phyloP scores from a whole-genome alignment of 2,888 invertebrate genomes.

The Spilarctia lutea region DNA sequence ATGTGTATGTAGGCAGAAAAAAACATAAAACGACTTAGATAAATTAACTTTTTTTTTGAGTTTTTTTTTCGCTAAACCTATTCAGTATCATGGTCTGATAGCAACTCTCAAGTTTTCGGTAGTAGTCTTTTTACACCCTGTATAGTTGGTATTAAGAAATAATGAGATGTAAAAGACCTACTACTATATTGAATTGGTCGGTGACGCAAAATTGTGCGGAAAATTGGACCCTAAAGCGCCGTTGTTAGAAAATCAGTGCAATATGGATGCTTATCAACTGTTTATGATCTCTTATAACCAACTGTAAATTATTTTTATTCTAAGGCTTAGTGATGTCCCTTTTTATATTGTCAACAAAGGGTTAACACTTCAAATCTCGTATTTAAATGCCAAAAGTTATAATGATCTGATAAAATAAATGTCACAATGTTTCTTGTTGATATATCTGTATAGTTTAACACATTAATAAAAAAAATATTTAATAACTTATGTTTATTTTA shows the following conservation, averaged over 20 bases:
- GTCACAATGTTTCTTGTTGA: slow-evolving; percentile 38
- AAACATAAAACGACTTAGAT: no score
- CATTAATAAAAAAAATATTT: slow-evolving; percentile 38
- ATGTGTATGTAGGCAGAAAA: no score
- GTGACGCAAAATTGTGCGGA: slow-evolving; percentile 1
- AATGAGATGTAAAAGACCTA: neutral
- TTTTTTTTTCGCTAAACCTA: no score
- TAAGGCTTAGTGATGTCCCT: slow-evolving; percentile 44
- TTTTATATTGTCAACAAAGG: slow-evolving; percentile 34
- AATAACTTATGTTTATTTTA: slow-evolving; percentile 35
- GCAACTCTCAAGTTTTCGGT: no score
- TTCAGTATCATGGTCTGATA: no score
- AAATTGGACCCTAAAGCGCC: slow-evolving; percentile 30
- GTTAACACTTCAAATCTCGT: slow-evolving; percentile 29
- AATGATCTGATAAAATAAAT: slow-evolving; percentile 44
- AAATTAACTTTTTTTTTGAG: no score
- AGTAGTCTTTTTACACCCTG: no score
- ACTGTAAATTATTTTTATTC: slow-evolving; percentile 48
- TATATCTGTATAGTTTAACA: slow-evolving; percentile 42
- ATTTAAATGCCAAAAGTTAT: slow-evolving; percentile 31
- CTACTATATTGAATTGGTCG: neutral
- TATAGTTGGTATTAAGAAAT: neutral
- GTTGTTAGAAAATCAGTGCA: slow-evolving; percentile 49
- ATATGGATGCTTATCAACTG: slow-evolving; percentile 42
- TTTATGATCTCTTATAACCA: slow-evolving; percentile 57